phyloP scores from a whole-genome alignment of 2,797 vertebrate species.

The Bovichtus variegatus region DNA sequence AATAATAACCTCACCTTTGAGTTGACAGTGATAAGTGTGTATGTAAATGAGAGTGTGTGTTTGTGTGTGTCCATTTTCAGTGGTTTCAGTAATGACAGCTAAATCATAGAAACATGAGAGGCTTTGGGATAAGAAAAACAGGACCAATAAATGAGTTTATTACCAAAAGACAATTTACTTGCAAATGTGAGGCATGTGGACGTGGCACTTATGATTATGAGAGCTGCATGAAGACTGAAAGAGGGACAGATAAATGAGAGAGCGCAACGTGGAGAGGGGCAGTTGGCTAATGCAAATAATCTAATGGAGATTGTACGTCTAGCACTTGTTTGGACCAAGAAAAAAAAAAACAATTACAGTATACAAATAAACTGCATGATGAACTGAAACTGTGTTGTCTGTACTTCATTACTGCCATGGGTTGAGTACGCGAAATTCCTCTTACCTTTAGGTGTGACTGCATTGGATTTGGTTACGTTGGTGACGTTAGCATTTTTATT shows the following conservation, averaged over 20 bases:
- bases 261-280: constrained; percentile 43
- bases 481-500: constrained; percentile 59
- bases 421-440: neutral
- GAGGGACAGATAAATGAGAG: constrained; percentile 56
- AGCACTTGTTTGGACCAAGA: constrained; percentile 50
- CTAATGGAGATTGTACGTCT: constrained; percentile 60
- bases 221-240: constrained; percentile 44
- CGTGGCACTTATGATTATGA: constrained; percentile 81
- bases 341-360: constrained; percentile 63
- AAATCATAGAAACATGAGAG: constrained; percentile 79
- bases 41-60: constrained; percentile 19
- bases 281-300: constrained; percentile 73
- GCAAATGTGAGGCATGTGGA: constrained; percentile 81
- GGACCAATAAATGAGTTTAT: constrained; percentile 76
- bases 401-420: neutral
- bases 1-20: constrained; percentile 75
- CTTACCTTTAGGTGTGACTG: constrained; percentile 83
- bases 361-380: constrained; percentile 42
- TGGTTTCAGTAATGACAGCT: constrained; percentile 67
- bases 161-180: constrained; percentile 85
- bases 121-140: constrained; percentile 69
- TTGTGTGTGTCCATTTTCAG: constrained; percentile 54
- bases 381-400: constrained; percentile 6
- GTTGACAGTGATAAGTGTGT: constrained; percentile 74
- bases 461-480: constrained; percentile 35